Base-by-base conservation (phyloP, 2,113 vertebrate genomes). In the Toxostoma redivivum region DNA sequence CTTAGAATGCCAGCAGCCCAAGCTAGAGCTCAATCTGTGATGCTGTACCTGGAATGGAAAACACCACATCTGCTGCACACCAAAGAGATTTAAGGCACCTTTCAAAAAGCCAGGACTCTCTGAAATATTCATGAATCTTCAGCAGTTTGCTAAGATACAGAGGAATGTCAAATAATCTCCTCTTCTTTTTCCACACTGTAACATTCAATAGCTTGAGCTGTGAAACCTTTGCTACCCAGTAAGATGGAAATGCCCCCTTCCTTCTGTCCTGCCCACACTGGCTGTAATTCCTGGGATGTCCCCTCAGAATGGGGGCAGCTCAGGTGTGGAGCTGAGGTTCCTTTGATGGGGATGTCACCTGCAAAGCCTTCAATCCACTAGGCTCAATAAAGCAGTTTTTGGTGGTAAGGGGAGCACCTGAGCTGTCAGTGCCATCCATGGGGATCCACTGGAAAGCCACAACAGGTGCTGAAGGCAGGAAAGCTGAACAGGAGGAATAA, bases 401-500 rank as follows among this genome's bases (percentile, higher is more conserved):
- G 15, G 51, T 15, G n/a, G 1, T 4, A 1, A 71, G n/a, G 65
- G 27, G 14, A 4, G 40, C 24, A 12, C 3, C 70, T 28, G 80
- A 69, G 42, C 17, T 7, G n/a, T 30, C 51, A 15, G 31, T 37
- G 73, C 25, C 21, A 0, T 5, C 22, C 1, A 1, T 10, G 33
- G 3, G 5, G 76, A 27, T 28, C 33, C 44, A 20, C 72, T 27
- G 44, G 38, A 33, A 77, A 58, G 15, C 2, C 81, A 37, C 40
- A 47, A 15, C 30, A 17, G 0, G 12, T 37, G 62, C 45, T 62
- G 64, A 7, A 72, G 31, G 64, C 42, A 45, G 65, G 54, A n/a
- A 28, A 54, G 11, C 6, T n/a, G 31, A 38, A 24, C 0, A 7
- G 38, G 28, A 25, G 38, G 30, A 44, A 38, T 18, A 47, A 65